A percentile compares a stretch with the other conserved stretches of the same genome.
These are phyloP conservation scores for Rhinatrema bivittatum DNA, from an alignment of 2,797 vertebrate species.

Conservation along the genomic window DNA sequence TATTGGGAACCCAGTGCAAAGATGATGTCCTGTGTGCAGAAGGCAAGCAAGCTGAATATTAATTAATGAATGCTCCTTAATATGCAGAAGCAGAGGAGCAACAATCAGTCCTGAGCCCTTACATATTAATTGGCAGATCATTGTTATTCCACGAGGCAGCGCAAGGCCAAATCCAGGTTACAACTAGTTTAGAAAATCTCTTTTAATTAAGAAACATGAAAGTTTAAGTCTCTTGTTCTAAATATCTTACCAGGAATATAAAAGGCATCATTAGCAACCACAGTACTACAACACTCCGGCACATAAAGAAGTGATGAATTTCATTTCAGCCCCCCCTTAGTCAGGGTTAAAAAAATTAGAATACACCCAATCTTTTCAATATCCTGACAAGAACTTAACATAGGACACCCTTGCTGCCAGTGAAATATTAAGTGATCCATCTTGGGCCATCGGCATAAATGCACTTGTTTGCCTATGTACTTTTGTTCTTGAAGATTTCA, in stretches of 20 bases:
- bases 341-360: constrained; percentile 11
- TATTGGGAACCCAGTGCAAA: constrained; percentile 46
- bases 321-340: constrained; percentile 12
- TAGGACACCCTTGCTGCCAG: background rate
- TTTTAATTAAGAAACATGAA: constrained; percentile 50
- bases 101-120: constrained; percentile 44
- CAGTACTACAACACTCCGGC: constrained; percentile 26
- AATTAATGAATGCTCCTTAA: constrained; percentile 49
- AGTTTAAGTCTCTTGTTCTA: constrained; percentile 52
- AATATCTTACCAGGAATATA: constrained; percentile 40
- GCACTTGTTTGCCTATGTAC: too few species aligned
- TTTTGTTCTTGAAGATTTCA: background rate
- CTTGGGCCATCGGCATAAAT: too few species aligned
- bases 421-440: background rate
- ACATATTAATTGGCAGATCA: constrained; percentile 46
- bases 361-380: constrained; percentile 11
- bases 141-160: constrained; percentile 47
- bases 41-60: constrained; percentile 47
- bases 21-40: constrained; percentile 49
- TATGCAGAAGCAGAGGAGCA: constrained; percentile 46
- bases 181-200: constrained; percentile 50
- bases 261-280: constrained; percentile 38
- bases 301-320: constrained; percentile 21
- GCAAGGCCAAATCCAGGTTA: constrained; percentile 53
- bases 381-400: background rate